Evolutionary conservation across 2,113 vertebrate genomes (phyloP), one percentile per base, ranked within the genome.

Genomic region (Oreotragus oreotragus): DNA sequence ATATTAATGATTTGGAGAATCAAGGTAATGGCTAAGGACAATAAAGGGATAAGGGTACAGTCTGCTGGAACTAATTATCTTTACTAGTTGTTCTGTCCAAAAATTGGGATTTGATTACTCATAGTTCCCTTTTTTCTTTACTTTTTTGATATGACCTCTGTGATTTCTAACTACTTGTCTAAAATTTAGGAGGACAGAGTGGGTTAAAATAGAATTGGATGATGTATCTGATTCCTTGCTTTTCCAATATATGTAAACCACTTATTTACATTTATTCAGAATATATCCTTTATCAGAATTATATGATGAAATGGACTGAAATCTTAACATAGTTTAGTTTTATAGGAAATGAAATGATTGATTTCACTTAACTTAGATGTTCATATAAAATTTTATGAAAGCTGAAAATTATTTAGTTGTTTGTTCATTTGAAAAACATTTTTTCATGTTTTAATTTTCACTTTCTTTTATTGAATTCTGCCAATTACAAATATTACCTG

Each of bases 21-120:
- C 96, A 98, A 98, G 97, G 97, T 98, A 98, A 97, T 92, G 64
- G 97, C 33, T 98, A 97, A 98, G 95, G 91, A 73, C 96, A 58
- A 33, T 47, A 97, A 98, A 98, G 84, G 14, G 84, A 55, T 66
- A 91, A n/a, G 76, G 95, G 92, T 98, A 97, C 96, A 98, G 70
- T 79, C 98, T 97, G 7, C 94, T 0, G 0, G 76, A 97, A 96
- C 92, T 98, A 92, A 98, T 98, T 77, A 58, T 49, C 70, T 97
- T 98, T 97, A 97, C 85, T 96, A 93, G 89, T 92, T 88, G 87
- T 98, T 96, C 89, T 96, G 85, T 94, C 94, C 92, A 87, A 94
- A 98, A 92, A 96, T 73, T 95, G 91, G 33, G 87, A 97, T 98
- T 98, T 98, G 95, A 97, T 97, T 92, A 97, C 27, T 97, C 94